Base-by-base conservation (phyloP, 2,113 vertebrate species). In the Diadophis punctatus region DNA sequence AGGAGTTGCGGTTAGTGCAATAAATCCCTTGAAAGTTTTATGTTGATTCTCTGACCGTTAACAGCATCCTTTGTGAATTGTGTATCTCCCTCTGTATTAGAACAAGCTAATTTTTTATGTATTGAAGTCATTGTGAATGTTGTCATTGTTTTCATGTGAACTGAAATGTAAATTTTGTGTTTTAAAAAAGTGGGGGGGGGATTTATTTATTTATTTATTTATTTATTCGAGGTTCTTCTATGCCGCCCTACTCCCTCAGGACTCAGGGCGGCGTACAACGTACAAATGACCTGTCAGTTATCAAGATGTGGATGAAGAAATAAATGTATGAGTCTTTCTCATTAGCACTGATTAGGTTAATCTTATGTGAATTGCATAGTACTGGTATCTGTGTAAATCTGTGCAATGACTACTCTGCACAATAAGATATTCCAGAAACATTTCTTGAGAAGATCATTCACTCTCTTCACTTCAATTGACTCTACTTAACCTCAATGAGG, bases 381-480 rank as follows among this genome's bases (percentile, higher is more conserved):
- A 46, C 20, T 14, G 53, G 12, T 22, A 46, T 84, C 34, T 51
- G 7, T 80, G 34, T 85, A 34, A 22, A 34, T 12, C 30, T 25
- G 12, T 9, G 8, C 52, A 30, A 60, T 3, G 68, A 16, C 10
- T 30, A 51, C 55, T 10, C 25, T 88, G 48, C 8, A 51, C 51
- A 34, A 14, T 49, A 55, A 63, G 55, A 58, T 30, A 22, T 90
- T 43, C 23, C 43, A 8, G 46, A 86, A 90, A 51, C 18, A 12
- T 34, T 84, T 51, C 6, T 22, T 58, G 16, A 89, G 74, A 86
- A 39, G 30, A 20, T 43, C 34, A 43, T 80, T 80, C 20, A 0
- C 0, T 49, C 46, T 43, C 1, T 14, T 30, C 1, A 0, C 53
- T 22, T 30, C 51, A 0, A 85, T 89, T 90, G 48, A 94, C 87